Percentiles rank a stretch among this genome's conserved stretches.
Evolutionary conservation across 2,888 invertebrate genomes (phyloP).

Genomic region (Lathronympha strigana): DNA sequence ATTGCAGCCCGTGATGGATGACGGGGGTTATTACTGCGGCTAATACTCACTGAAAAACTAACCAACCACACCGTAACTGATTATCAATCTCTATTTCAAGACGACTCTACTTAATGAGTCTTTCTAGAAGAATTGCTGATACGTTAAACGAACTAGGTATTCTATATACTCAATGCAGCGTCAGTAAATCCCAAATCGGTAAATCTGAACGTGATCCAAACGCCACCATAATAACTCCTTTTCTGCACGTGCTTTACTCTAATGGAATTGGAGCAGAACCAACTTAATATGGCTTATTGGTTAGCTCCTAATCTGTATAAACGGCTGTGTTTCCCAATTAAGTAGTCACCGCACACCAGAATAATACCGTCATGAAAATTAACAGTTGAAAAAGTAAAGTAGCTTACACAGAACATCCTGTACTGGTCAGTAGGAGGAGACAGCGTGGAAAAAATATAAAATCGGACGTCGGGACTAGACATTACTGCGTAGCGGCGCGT

Average conservation of each 20-base stretch:
- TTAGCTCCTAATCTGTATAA: conserved; percentile 17
- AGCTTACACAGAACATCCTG: conserved; percentile 30
- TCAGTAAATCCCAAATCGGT: neutral
- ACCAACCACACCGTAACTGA: conserved; percentile 40
- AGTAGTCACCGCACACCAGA: neutral
- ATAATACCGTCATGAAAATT: neutral
- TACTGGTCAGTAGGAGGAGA: conserved; percentile 51
- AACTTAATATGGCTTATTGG: conserved; percentile 27
- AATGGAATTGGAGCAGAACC: conserved; percentile 13
- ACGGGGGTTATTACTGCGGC: conserved; percentile 72
- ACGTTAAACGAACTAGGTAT: neutral
- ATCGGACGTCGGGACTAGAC: conserved; percentile 53
- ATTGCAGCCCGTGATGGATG: conserved; percentile 81
- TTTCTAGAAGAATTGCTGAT: neutral
- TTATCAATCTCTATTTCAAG: conserved; percentile 32
- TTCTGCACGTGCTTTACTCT: conserved; percentile 21
- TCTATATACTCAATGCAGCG: neutral
- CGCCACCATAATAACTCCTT: conserved; percentile 1
- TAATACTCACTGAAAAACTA: conserved; percentile 55
- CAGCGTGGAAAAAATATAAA: conserved; percentile 49
- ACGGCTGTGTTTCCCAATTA: neutral
- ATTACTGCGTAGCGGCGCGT: conserved; percentile 54
- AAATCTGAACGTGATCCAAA: neutral
- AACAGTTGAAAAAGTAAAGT: conserved; percentile 23
- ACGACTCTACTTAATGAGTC: conserved; percentile 7